A percentile compares a stretch with the other conserved stretches of the same genome.
These are phyloP conservation scores for Megaceryle alcyon DNA, from an alignment of 2,797 vertebrate genomes.

Conservation along the genomic window DNA sequence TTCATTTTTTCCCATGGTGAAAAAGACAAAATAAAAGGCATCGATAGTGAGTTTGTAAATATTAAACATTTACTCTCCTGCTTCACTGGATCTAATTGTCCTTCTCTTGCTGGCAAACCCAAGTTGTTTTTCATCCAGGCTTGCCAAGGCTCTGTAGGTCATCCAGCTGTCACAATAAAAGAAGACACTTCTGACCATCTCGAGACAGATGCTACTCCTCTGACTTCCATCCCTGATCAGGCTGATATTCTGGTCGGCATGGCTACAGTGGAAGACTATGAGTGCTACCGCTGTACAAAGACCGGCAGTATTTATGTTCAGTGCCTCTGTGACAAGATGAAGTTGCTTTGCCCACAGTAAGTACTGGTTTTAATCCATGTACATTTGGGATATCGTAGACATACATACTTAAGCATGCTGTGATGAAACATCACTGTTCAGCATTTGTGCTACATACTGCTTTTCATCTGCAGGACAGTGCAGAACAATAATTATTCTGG, in stretches of 20 bases:
- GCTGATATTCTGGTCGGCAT: constrained; percentile 54
- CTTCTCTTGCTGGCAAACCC: constrained; percentile 67
- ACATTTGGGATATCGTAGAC: neutral
- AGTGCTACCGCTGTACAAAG: neutral
- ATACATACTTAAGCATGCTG: neutral
- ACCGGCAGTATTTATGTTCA: constrained; percentile 59
- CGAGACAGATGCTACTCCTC: constrained; percentile 14
- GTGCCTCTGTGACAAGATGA: constrained; percentile 29
- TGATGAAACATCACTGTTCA: neutral
- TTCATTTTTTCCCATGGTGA: constrained; percentile 66
- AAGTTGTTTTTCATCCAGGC: constrained; percentile 74
- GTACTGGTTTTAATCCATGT: neutral
- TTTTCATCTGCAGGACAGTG: neutral
- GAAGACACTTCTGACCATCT: neutral
- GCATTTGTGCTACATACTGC: neutral
- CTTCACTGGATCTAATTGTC: constrained; percentile 62
- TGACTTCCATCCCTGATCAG: constrained; percentile 21
- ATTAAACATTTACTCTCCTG: constrained; percentile 33
- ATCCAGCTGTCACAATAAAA: constrained; percentile 26
- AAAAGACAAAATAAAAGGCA: constrained; percentile 38
- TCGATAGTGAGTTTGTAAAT: constrained; percentile 9
- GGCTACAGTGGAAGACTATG: constrained; percentile 52
- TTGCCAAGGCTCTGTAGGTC: constrained; percentile 43
- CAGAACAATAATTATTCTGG: neutral
- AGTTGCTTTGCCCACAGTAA: constrained; percentile 50